Evolutionary conservation across 2,888 invertebrate genomes (phyloP).

Genomic region (Xylophagus ater): DNA sequence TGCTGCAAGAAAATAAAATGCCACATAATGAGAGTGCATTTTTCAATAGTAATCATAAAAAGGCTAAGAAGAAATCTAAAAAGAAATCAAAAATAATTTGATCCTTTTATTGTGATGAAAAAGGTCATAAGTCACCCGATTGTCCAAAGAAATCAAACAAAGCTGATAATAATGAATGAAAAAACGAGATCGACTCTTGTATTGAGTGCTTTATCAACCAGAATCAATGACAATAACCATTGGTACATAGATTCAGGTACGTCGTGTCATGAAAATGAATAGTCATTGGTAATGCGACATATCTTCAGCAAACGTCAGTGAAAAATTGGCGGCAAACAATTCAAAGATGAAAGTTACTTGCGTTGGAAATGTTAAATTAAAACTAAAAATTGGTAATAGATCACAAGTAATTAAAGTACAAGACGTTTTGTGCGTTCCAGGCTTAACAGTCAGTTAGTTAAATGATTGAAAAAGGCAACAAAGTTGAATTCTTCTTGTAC

Average conservation of each 20-base stretch:
- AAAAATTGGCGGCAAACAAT: conserved; percentile 15
- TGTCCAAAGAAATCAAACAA: conserved; percentile 1
- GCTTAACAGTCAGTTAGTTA: conserved; percentile 16
- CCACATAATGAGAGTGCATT: neutral
- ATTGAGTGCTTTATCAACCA: neutral
- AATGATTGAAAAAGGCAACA: conserved; percentile 8
- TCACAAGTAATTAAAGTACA: conserved; percentile 9
- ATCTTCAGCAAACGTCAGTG: conserved; percentile 7
- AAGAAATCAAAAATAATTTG: neutral
- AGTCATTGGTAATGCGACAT: conserved; percentile 13
- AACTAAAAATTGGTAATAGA: conserved; percentile 4
- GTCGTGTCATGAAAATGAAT: conserved; percentile 18
- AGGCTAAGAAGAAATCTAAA: neutral
- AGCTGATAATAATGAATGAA: neutral
- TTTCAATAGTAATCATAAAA: neutral
- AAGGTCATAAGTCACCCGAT: neutral
- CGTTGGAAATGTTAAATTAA: conserved; percentile 12
- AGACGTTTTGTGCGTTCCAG: conserved; percentile 17
- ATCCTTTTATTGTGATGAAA: neutral
- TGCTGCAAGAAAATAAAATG: neutral
- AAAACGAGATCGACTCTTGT: no score
- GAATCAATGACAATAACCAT: conserved; percentile 5
- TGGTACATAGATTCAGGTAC: conserved; percentile 19
- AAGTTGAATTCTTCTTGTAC: conserved; percentile 1
- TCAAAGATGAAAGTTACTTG: conserved; percentile 7